Evolutionary conservation across 2,113 vertebrate genomes (phyloP), one percentile per base, ranked within the genome.

Genomic region (Prinia subflava): DNA sequence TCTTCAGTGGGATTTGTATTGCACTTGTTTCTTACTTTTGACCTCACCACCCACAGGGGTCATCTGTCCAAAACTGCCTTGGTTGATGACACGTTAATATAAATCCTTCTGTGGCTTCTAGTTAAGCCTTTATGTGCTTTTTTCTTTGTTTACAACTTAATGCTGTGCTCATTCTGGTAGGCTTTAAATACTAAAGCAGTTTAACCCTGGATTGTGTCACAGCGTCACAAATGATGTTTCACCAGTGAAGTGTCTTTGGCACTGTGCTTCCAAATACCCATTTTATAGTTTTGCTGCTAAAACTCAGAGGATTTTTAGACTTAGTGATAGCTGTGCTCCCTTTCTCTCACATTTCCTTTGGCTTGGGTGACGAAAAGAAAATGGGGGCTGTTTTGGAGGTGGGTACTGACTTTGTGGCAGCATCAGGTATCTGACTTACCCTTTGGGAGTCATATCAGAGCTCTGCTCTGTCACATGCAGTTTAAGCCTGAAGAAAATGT

Each of bases 21-120:
- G 31, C 9, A 4, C 37, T 73, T 23, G 3, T 53, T 83, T 63
- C 67, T 71, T 47, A 9, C 39, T 35, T 52, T n/a, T 22, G 33
- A 31, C 49, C 31, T n/a, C 0, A 1, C 41, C 41, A 21, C n/a
- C 46, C 4, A 1, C 5, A 2, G 52, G 2, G 0, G 16, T n/a
- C 1, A 0, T 33, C 25, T 71, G 25, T 49, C 85, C 92, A 16
- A 42, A 60, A 8, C 18, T 14, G 3, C 41, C 35, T 35, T 35
- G 28, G 15, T 35, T 75, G 62, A 12, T 49, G 73, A 9, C 49
- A 49, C n/a, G 52, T 59, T 19, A 7, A 9, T 18, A 28, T 55
- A 56, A 73, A 16, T n/a, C 55, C 30, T 81, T 20, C 44, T 17
- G 10, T 39, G 56, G 52, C 33, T 39, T 28, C 60, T 78, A 0